A percentile compares a stretch with the other conserved stretches of the same genome.
These are phyloP conservation scores for Thyatira batis DNA, from an alignment of 2,888 invertebrate species.

Conservation along the genomic window DNA sequence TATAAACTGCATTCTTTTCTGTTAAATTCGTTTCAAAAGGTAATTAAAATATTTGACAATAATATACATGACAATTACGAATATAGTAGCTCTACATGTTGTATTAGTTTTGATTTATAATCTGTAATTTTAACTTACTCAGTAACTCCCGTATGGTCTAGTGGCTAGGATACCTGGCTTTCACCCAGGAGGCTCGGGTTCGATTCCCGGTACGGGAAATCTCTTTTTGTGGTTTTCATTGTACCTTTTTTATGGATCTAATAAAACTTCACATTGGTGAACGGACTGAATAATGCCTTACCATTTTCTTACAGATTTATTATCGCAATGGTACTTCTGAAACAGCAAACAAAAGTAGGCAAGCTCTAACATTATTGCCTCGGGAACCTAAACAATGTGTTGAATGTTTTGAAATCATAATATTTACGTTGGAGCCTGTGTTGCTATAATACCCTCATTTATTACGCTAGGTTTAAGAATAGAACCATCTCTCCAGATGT, in stretches of 20 bases:
- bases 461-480: not conserved
- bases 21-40: too few relatives aligned
- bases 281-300: not conserved
- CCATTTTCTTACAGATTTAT: not conserved
- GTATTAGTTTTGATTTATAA: not conserved
- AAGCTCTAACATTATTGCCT: not conserved
- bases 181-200: slow-evolving; percentile 88
- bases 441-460: slow-evolving; percentile 4
- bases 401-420: slow-evolving; percentile 13
- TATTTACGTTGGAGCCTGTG: slow-evolving; percentile 10
- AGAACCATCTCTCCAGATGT: slow-evolving; percentile 1
- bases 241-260: not conserved
- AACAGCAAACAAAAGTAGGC: slow-evolving; percentile 4
- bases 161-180: slow-evolving; percentile 87
- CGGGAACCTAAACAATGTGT: slow-evolving; percentile 12
- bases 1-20: too few relatives aligned
- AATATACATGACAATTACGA: too few relatives aligned
- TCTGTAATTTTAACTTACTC: not conserved
- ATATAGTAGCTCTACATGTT: too few relatives aligned
- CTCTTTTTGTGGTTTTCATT: not conserved
- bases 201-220: slow-evolving; percentile 86
- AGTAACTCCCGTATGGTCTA: slow-evolving; percentile 81
- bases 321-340: slow-evolving; percentile 2
- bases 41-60: too few relatives aligned
- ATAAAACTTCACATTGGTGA: not conserved